Evolutionary conservation across 2,113 vertebrate genomes (phyloP).

Genomic region (Tylochromis polylepis): DNA sequence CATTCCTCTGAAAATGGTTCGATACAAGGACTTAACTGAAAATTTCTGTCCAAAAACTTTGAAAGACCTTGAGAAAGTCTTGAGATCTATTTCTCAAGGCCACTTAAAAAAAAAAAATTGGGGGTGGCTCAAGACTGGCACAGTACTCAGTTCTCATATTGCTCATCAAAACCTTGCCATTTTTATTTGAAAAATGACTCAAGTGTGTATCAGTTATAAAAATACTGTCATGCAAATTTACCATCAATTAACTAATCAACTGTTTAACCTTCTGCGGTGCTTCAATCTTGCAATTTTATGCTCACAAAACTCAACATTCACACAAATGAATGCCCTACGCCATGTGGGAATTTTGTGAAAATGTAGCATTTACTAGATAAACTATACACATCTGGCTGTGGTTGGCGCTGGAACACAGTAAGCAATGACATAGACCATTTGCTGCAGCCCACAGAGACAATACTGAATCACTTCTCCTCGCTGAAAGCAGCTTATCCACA

Average conservation of each 20-base stretch:
- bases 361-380: neutral
- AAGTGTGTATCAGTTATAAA: neutral
- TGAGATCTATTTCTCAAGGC: neutral
- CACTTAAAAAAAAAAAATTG: neutral
- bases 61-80: neutral
- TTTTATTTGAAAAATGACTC: neutral
- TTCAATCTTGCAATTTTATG: neutral
- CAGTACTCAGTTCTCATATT: neutral
- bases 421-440: slow-evolving; percentile 57
- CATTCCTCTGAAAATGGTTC: no score
- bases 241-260: neutral
- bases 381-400: neutral
- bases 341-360: neutral
- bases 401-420: slow-evolving; percentile 3
- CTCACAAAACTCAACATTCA: neutral
- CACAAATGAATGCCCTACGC: neutral
- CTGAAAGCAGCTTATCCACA: slow-evolving; percentile 54
- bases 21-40: no score
- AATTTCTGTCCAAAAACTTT: neutral
- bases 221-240: neutral
- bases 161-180: neutral
- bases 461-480: slow-evolving; percentile 8
- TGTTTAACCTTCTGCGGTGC: neutral
- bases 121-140: neutral
- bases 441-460: slow-evolving; percentile 34